These are phyloP conservation scores for Azorinus chamasolen DNA, from an alignment of 2,888 invertebrate genomes.

Conservation along the genomic window DNA sequence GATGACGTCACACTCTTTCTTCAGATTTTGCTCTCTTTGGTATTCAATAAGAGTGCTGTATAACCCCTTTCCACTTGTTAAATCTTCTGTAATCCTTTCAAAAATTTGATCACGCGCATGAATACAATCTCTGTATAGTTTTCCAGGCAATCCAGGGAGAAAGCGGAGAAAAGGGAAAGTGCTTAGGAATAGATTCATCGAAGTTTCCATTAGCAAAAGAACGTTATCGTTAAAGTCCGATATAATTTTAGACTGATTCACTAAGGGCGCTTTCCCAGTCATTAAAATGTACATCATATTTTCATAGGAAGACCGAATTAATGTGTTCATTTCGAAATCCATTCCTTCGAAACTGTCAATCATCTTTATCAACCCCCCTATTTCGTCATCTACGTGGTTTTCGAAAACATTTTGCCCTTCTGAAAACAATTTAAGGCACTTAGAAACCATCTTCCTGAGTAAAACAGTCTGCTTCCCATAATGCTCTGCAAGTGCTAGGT, in stretches of 20 bases:
- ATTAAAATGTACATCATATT: constrained; percentile 35
- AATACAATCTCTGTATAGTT: too few species aligned
- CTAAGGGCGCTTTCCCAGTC: constrained; percentile 1
- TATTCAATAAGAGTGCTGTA: constrained; percentile 12
- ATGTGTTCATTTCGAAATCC: constrained; percentile 21
- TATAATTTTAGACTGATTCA: constrained; percentile 6
- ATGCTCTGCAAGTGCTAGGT: constrained; percentile 4
- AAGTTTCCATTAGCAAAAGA: constrained; percentile 8
- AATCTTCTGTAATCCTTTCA: too few species aligned
- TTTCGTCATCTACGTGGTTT: constrained; percentile 14
- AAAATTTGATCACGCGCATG: too few species aligned
- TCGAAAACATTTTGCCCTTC: constrained; percentile 13
- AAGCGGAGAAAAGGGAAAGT: constrained; percentile 22
- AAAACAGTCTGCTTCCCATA: constrained; percentile 6
- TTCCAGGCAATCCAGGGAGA: too few species aligned
- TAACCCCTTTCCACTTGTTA: not conserved
- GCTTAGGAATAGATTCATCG: constrained; percentile 12
- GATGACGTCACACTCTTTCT: constrained; percentile 21
- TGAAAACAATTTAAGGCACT: constrained; percentile 14
- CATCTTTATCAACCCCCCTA: constrained; percentile 11
- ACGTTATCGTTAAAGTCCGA: constrained; percentile 21
- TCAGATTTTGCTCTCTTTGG: constrained; percentile 13
- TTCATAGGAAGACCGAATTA: constrained; percentile 26
- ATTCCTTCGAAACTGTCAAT: constrained; percentile 3
- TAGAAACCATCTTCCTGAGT: constrained; percentile 17